Conservation (phyloP, 2,888 invertebrate genomes). For the Parnassius glacialis region DNA sequence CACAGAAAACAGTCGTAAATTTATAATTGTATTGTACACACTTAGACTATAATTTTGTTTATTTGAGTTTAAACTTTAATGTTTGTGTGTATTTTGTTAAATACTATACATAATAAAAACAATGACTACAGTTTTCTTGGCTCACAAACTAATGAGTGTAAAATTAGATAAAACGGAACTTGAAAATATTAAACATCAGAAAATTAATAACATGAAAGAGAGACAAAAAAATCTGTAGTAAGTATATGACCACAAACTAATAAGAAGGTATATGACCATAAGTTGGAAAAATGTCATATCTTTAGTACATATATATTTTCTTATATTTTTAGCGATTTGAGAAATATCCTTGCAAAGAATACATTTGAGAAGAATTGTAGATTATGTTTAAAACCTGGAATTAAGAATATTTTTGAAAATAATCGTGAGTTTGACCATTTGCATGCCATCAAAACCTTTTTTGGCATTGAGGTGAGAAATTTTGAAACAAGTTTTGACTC, state of each 20-base stretch:
- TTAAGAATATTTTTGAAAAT: slow-evolving; percentile 33
- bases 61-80: too few species aligned
- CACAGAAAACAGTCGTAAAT: too few species aligned
- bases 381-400: slow-evolving; percentile 40
- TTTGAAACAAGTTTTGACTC: too few species aligned
- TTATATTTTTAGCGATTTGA: slow-evolving; percentile 30
- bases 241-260: background rate
- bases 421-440: slow-evolving; percentile 33
- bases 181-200: slow-evolving; percentile 37
- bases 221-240: slow-evolving; percentile 26
- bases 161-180: slow-evolving; percentile 40
- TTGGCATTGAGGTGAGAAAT: slow-evolving; percentile 40
- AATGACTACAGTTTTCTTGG: slow-evolving; percentile 38
- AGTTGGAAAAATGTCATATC: too few species aligned
- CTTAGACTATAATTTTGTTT: too few species aligned
- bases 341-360: slow-evolving; percentile 26
- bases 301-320: too few species aligned
- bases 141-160: slow-evolving; percentile 37
- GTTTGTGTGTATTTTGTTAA: too few species aligned
- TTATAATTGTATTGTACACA: too few species aligned
- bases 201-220: slow-evolving; percentile 33
- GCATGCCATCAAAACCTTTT: slow-evolving; percentile 34
- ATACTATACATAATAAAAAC: background rate
- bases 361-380: slow-evolving; percentile 35
- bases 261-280: too few species aligned